These are phyloP conservation scores for Ormyrus rosae DNA, from an alignment of 2,888 invertebrate species.

Conservation along the genomic window DNA sequence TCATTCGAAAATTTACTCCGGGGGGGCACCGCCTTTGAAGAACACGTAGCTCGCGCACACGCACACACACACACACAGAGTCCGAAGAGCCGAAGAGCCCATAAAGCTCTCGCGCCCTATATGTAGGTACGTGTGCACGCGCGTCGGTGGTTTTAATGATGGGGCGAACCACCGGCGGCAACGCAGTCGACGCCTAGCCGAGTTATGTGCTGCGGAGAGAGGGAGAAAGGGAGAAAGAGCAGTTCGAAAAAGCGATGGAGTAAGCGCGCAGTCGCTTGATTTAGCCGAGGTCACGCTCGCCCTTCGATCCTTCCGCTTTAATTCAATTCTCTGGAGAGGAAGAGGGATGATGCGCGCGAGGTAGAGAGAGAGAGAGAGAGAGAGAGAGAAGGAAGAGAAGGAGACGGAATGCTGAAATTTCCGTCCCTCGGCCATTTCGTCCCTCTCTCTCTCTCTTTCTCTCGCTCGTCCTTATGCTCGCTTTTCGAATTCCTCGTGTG, in stretches of 20 bases:
- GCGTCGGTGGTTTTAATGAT: conserved; percentile 34
- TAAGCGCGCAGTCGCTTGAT: conserved; percentile 27
- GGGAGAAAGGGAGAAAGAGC: neutral
- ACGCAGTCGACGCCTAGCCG: neutral
- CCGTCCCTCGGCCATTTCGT: neutral
- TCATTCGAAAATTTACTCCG: conserved; percentile 1
- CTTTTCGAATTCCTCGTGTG: conserved; percentile 41
- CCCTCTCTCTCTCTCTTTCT: too few relatives aligned
- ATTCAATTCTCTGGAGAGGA: conserved; percentile 59
- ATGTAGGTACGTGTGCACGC: neutral
- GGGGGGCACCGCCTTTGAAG: conserved; percentile 1
- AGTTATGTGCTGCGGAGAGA: neutral
- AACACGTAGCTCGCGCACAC: neutral
- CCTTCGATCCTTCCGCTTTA: conserved; percentile 57
- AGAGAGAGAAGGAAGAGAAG: neutral
- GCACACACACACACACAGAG: neutral
- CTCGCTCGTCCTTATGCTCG: conserved; percentile 8
- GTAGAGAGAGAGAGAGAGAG: neutral
- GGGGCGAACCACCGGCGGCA: neutral
- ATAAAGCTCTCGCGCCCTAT: neutral
- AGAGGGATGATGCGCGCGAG: neutral
- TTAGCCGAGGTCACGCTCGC: conserved; percentile 49
- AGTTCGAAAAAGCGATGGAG: neutral
- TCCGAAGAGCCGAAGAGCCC: neutral
- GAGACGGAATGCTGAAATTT: conserved; percentile 17